Evolutionary conservation across 2,888 invertebrate species (phyloP).

Genomic region (Tribolium freemani): DNA sequence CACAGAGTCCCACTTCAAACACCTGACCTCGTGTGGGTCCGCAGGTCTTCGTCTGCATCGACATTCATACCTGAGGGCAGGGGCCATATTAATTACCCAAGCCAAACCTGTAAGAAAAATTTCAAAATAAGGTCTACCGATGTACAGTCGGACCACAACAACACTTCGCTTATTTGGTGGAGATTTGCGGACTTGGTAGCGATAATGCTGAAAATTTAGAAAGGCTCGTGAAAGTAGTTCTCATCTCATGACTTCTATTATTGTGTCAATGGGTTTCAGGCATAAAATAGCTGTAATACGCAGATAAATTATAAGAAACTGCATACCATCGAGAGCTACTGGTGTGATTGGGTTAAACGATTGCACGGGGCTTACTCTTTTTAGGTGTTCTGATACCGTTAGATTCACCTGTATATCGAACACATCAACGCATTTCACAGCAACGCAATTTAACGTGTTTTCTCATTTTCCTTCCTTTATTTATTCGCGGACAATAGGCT

Average conservation of each 20-base stretch:
- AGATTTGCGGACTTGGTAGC: conserved; percentile 10
- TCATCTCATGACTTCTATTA: conserved; percentile 48
- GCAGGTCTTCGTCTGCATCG: conserved; percentile 61
- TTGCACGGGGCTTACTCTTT: conserved; percentile 31
- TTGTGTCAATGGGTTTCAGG: conserved; percentile 50
- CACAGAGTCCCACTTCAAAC: conserved; percentile 64
- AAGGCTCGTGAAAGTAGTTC: conserved; percentile 51
- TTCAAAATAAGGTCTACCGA: conserved; percentile 23
- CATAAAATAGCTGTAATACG: conserved; percentile 44
- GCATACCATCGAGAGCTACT: conserved; percentile 39
- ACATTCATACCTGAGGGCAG: conserved; percentile 56
- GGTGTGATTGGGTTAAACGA: conserved; percentile 41
- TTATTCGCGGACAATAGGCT: neutral
- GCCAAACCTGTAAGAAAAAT: conserved; percentile 40
- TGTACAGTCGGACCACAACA: neutral
- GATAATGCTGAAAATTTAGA: conserved; percentile 46
- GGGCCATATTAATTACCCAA: conserved; percentile 49
- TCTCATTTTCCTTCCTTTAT: conserved; percentile 16
- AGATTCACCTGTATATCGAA: conserved; percentile 42
- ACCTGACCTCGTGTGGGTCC: conserved; percentile 65
- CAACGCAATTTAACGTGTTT: conserved; percentile 25
- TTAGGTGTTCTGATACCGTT: conserved; percentile 40
- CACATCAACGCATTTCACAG: conserved; percentile 16
- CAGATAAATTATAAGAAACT: conserved; percentile 42
- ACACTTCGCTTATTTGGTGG: neutral